Conservation (phyloP, 2,888 invertebrate genomes). For the Lypha dubia region DNA sequence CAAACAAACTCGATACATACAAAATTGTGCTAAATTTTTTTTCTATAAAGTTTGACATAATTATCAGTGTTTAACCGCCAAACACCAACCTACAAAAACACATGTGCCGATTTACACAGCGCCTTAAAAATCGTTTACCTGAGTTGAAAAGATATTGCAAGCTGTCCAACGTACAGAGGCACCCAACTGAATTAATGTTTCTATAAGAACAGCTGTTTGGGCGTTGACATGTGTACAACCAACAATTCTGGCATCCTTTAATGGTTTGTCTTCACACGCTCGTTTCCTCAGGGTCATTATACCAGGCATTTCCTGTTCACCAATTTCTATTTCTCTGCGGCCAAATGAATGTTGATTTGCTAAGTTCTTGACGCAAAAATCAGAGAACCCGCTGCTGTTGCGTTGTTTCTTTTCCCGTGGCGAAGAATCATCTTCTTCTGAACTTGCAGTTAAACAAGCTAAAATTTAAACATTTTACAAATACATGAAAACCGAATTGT, state of each 20-base stretch:
- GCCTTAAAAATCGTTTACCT: constrained; percentile 83
- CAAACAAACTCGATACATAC: too few relatives aligned
- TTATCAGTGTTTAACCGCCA: too few relatives aligned
- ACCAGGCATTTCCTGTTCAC: constrained; percentile 99
- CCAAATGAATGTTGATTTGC: constrained; percentile 94
- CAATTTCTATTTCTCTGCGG: constrained; percentile 97
- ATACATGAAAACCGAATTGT: not conserved
- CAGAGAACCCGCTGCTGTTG: constrained; percentile 90
- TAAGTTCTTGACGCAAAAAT: constrained; percentile 97
- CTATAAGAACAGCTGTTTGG: constrained; percentile 97
- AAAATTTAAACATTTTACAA: not conserved
- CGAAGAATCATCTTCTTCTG: constrained; percentile 95
- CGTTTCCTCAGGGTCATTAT: constrained; percentile 96
- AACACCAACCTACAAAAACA: too few relatives aligned
- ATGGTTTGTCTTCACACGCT: constrained; percentile 95
- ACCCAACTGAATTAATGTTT: constrained; percentile 93
- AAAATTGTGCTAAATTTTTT: too few relatives aligned
- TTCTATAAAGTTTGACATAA: too few relatives aligned
- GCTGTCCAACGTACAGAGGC: constrained; percentile 97
- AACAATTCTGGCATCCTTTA: constrained; percentile 96
- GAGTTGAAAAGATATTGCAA: constrained; percentile 98
- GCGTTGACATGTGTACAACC: constrained; percentile 99
- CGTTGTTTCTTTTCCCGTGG: constrained; percentile 96
- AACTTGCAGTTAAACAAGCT: constrained; percentile 86
- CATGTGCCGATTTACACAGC: too few relatives aligned